These are phyloP conservation scores for Xylota segnis DNA, from an alignment of 2,888 invertebrate genomes.

Conservation along the genomic window DNA sequence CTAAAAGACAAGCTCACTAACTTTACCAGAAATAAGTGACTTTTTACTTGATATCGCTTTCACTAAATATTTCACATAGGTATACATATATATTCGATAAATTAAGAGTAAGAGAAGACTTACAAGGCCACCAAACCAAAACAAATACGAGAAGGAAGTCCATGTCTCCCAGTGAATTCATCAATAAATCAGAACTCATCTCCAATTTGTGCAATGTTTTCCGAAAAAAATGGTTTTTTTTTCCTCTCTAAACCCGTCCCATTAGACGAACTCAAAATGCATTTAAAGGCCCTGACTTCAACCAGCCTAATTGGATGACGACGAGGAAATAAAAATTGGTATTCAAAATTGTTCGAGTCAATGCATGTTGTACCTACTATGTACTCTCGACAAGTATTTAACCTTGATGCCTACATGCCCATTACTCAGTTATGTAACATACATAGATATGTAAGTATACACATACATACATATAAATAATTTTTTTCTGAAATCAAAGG, in stretches of 20 bases:
- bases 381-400: constrained; percentile 45
- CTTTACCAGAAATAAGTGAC: not conserved
- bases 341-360: constrained; percentile 61
- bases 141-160: not conserved
- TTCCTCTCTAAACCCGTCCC: not conserved
- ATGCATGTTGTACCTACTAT: constrained; percentile 35
- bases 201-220: not conserved
- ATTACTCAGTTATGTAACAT: constrained; percentile 67
- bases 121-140: not conserved
- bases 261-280: not conserved
- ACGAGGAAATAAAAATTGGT: constrained; percentile 37
- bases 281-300: constrained; percentile 24
- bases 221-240: not conserved
- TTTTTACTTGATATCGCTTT: not conserved
- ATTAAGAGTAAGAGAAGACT: not conserved
- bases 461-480: constrained; percentile 18
- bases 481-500: not conserved
- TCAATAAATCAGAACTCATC: no score
- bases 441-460: constrained; percentile 27
- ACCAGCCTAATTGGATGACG: constrained; percentile 64
- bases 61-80: no score
- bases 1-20: not conserved
- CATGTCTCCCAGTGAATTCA: no score
- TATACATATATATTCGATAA: no score
- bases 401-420: constrained; percentile 65